Evolutionary conservation across 2,113 vertebrate species (phyloP).

Genomic region (Gadus chalcogrammus): DNA sequence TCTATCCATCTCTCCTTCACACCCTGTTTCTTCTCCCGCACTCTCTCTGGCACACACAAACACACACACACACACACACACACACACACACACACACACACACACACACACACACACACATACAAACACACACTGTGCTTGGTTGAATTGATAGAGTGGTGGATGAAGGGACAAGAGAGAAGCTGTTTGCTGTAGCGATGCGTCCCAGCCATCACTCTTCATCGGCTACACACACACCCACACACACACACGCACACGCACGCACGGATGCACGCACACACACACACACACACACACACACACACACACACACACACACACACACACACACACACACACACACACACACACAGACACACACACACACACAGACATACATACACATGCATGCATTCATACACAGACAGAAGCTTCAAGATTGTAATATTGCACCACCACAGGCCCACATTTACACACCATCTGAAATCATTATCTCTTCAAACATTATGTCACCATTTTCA

Average conservation of each 20-base stretch:
- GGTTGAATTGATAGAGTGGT: slow-evolving; percentile 44
- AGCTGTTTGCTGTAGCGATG: slow-evolving; percentile 55
- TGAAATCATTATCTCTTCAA: slow-evolving; percentile 43
- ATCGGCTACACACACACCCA: slow-evolving; percentile 29
- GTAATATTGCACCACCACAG: slow-evolving; percentile 9
- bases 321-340: too few relatives aligned
- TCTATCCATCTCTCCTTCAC: slow-evolving; percentile 10
- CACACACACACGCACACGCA: slow-evolving; percentile 30
- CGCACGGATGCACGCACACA: slow-evolving; percentile 2
- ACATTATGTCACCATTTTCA: slow-evolving; percentile 25
- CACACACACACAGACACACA: too few relatives aligned
- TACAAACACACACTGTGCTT: slow-evolving; percentile 11
- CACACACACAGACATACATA: slow-evolving; percentile 5
- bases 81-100: slow-evolving; percentile 15
- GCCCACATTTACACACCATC: slow-evolving; percentile 23
- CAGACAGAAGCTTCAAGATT: slow-evolving; percentile 50
- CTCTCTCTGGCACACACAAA: slow-evolving; percentile 7
- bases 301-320: too few relatives aligned
- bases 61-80: slow-evolving; percentile 20
- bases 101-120: slow-evolving; percentile 20
- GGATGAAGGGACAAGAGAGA: slow-evolving; percentile 59
- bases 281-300: background rate
- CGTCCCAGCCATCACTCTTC: slow-evolving; percentile 60
- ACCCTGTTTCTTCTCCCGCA: slow-evolving; percentile 1
- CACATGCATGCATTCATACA: slow-evolving; percentile 1